Base-by-base conservation (phyloP, 2,888 invertebrate species). In the Catotricha subobsoleta region DNA sequence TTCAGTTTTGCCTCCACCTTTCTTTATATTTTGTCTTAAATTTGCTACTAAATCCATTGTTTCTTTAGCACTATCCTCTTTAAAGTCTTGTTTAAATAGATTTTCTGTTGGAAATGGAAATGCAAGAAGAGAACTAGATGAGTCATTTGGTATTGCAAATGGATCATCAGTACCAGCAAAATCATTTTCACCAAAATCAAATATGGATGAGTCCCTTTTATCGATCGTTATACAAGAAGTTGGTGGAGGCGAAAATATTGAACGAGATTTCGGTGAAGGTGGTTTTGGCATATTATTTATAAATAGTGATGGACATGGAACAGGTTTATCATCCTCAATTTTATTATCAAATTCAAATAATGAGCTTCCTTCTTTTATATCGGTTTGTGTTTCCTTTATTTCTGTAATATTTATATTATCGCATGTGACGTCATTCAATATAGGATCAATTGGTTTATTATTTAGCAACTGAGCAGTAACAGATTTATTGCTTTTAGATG, bases 31-130 rank as follows among this genome's bases (percentile, higher is more conserved):
- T 76, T 69, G 71, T 38, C 87, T 68, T 15, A 90, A 63, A 53
- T 88, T 83, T 54, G 87, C 83, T 4, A 90, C 81, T 21, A 90
- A 66, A 62, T 84, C 79, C 45, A 82, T 64, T 1, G 88, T 88
- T 56, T 84, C 87, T 46, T 81, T 69, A 0, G 81, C 80, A 50
- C 80, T 71, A 51, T 81, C 80, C 57, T 87, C 87, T 54, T 43
- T 39, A 12, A 39, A 43, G 25, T 33, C 34, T 33, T 40, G 19
- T 53, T 79, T 77, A 53, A 79, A 76, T 47, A 79, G 64, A 52
- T 74, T 67, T 47, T 76, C 74, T 34, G 72, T 71, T 47, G 71
- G 72, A 43, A 76, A 72, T 6, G 71, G 69, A 55, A 79, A 80
- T 2, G 67, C 60, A 10, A 71, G 56, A 0, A 76, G 71, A 12